phyloP scores from a whole-genome alignment of 2,888 invertebrate genomes.

The Asteroscopus sphinx region DNA sequence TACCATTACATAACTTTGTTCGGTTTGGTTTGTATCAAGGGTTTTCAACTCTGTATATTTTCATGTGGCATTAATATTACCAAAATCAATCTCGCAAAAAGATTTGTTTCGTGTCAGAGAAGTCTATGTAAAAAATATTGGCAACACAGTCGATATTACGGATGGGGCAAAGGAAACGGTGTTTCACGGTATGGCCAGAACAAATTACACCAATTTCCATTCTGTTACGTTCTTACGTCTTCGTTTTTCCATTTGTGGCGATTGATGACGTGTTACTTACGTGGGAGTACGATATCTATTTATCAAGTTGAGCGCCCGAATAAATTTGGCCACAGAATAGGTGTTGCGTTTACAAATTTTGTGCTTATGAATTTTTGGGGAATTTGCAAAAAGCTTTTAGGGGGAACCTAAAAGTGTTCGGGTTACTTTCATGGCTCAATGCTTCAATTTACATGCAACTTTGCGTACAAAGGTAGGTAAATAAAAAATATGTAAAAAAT shows the following conservation, averaged over 20 bases:
- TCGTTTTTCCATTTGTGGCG: slow-evolving; percentile 60
- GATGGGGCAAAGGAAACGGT: slow-evolving; percentile 71
- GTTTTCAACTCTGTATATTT: too few relatives aligned
- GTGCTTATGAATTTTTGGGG: slow-evolving; percentile 13
- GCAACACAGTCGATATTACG: slow-evolving; percentile 62
- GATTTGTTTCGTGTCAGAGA: slow-evolving; percentile 37
- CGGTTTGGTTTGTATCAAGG: too few relatives aligned
- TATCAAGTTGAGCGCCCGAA: slow-evolving; percentile 47
- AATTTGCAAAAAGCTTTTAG: too few relatives aligned
- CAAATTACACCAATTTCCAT: slow-evolving; percentile 76
- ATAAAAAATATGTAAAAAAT: too few relatives aligned
- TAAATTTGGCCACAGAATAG: slow-evolving; percentile 22
- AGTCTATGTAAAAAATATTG: slow-evolving; percentile 52
- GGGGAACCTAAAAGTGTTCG: too few relatives aligned
- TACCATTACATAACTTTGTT: too few relatives aligned
- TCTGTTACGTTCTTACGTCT: slow-evolving; percentile 61
- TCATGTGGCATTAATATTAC: not conserved
- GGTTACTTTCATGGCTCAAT: too few relatives aligned
- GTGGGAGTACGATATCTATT: slow-evolving; percentile 51
- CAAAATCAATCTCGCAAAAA: slow-evolving; percentile 40
- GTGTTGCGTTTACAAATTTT: not conserved
- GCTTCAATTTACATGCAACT: too few relatives aligned
- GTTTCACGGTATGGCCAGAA: slow-evolving; percentile 70
- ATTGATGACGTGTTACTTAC: slow-evolving; percentile 61
- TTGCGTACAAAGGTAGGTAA: too few relatives aligned